Conservation (phyloP, 1,140 invertebrate species). For the Belonocnema kinseyi region DNA sequence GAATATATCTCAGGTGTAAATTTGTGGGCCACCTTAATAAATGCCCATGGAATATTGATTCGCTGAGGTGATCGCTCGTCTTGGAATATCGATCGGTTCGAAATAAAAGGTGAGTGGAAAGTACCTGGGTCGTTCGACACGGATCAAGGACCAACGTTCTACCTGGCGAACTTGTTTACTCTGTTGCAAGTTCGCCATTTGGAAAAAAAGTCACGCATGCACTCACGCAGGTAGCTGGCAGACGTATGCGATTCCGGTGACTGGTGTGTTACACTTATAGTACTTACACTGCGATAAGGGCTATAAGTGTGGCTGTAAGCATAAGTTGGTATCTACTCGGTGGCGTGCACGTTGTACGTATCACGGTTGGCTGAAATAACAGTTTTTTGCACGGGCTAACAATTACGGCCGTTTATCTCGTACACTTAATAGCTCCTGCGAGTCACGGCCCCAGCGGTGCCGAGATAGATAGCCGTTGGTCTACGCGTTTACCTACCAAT, state of each 20-base stretch:
- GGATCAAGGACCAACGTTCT: background rate
- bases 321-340: constrained; percentile 5
- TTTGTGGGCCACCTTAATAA: background rate
- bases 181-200: constrained; percentile 5
- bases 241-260: background rate
- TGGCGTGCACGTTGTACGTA: constrained; percentile 40
- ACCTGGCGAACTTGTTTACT: constrained; percentile 6
- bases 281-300: background rate
- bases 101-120: background rate
- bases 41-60: constrained; percentile 9
- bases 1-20: constrained; percentile 3
- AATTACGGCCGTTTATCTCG: constrained; percentile 60
- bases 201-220: background rate
- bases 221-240: background rate
- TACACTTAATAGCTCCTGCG: constrained; percentile 48
- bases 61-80: background rate
- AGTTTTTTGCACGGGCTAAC: constrained; percentile 52
- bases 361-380: constrained; percentile 51
- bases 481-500: constrained; percentile 36
- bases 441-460: constrained; percentile 47
- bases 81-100: background rate
- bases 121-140: constrained; percentile 8
- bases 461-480: constrained; percentile 43
- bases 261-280: background rate
- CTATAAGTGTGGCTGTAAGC: background rate